Base-by-base conservation (phyloP, 2,113 vertebrate species). In the Poeciliopsis retropinna region DNA sequence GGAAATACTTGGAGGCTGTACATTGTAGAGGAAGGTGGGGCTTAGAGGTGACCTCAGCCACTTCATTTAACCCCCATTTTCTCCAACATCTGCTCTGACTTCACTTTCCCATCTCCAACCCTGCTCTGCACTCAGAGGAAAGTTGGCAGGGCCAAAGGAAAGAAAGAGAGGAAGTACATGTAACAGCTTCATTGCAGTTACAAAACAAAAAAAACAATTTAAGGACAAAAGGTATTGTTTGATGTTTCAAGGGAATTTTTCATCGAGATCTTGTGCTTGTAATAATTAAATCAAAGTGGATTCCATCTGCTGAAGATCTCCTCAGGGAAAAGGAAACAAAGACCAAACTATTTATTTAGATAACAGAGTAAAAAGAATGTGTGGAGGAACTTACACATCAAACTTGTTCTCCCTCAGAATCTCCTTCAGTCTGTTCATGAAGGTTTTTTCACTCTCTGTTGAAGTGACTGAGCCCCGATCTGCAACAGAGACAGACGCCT, bases 381-480 rank as follows among this genome's bases (percentile, higher is more conserved):
- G 60, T 66, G 0, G 25, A 60, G n/a, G 19, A 62, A 96, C 97
- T 98, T 94, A 99, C 98, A 97, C 88, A 78, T 97, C 95, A 88
- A 98, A 97, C 77, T 97, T 92, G 84, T 96, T 96, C 89, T 97
- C 96, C 90, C 94, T 96, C 86, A 99, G 95, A 81, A 98, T 96
- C 92, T 99, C 96, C 91, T 96, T 96, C 77, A 99, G 92, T 84
- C 95, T 96, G 93, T 95, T 97, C 94, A 98, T 94, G 94, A 98
- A 97, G 83, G 95, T 90, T 72, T 94, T 96, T 93, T 99, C 97
- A 81, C 96, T 97, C 85, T 98, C 97, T 69, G 96, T 95, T 72
- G 91, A 76, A 64, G 94, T 84, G 77, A 96, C 82, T 89, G 94
- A 95, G 73, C 90, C 95, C 70, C 92, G 96, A 91, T 97, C 98